Conservation (phyloP, 2,113 vertebrate genomes). For the Daubentonia madagascariensis region DNA sequence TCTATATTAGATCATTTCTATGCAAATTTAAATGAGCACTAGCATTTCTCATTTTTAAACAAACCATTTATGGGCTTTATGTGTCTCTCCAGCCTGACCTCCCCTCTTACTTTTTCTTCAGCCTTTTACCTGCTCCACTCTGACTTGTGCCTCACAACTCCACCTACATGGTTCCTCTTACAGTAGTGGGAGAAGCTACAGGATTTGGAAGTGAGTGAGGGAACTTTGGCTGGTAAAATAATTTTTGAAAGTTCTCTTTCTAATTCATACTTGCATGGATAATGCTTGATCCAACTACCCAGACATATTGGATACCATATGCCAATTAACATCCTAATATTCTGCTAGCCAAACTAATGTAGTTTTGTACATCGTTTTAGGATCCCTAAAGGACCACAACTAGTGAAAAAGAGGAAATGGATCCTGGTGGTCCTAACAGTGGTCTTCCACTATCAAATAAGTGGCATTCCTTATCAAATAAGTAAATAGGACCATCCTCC, state of each 20-base stretch:
- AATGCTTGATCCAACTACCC: not conserved
- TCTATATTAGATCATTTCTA: not conserved
- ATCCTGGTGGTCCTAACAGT: not conserved
- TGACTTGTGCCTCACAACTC: not conserved
- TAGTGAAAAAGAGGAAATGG: not conserved
- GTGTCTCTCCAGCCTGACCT: not conserved
- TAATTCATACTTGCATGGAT: not conserved
- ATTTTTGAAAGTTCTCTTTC: not conserved
- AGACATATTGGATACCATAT: not conserved
- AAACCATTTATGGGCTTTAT: not conserved
- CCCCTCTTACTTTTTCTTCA: not conserved
- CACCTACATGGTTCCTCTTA: not conserved
- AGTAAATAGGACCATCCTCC: not conserved
- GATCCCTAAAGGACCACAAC: not conserved
- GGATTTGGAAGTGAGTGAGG: not conserved
- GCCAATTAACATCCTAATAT: not conserved
- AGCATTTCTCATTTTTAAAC: not conserved
- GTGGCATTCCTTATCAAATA: not conserved
- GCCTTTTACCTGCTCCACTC: not conserved
- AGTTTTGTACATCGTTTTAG: not conserved
- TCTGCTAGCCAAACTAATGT: not conserved
- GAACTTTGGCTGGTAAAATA: not conserved
- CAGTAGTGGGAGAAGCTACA: not conserved
- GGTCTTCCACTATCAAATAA: too few relatives aligned
- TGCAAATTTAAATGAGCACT: not conserved